Evolutionary conservation across 2,797 vertebrate genomes (phyloP).

Genomic region (Furcifer pardalis): DNA sequence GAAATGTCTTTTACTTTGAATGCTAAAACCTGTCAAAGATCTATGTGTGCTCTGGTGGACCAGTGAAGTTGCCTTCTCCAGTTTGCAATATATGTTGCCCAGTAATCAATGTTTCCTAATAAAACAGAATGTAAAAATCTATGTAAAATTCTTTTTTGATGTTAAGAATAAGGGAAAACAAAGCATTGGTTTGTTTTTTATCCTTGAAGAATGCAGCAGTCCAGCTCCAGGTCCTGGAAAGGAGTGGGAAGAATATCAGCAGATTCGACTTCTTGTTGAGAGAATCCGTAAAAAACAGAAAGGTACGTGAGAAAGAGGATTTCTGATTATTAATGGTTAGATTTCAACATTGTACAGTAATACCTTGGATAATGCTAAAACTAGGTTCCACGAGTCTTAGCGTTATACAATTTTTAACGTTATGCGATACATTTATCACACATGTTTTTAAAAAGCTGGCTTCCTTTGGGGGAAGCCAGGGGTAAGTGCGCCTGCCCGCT

Average conservation of each 20-base stretch:
- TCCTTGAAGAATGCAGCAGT: conserved; percentile 89
- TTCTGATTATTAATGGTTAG: not conserved
- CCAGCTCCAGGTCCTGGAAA: conserved; percentile 89
- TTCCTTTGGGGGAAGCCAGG: too few relatives aligned
- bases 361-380: too few relatives aligned
- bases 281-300: conserved; percentile 98
- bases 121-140: not conserved
- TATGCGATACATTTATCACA: too few relatives aligned
- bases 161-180: not conserved
- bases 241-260: conserved; percentile 97
- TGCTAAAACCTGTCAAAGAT: not conserved
- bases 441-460: too few relatives aligned
- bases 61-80: not conserved
- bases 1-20: not conserved
- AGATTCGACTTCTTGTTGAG: conserved; percentile 91
- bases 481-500: too few relatives aligned
- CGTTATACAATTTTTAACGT: too few relatives aligned
- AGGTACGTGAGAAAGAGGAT: conserved; percentile 73
- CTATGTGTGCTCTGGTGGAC: not conserved
- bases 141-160: not conserved
- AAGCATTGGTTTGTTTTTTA: not conserved
- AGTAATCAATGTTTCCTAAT: not conserved
- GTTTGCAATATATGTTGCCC: not conserved
- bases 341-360: too few relatives aligned
- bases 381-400: too few relatives aligned